Conservation (phyloP, 1,140 invertebrate genomes). For the Aphaenogaster floridana region DNA sequence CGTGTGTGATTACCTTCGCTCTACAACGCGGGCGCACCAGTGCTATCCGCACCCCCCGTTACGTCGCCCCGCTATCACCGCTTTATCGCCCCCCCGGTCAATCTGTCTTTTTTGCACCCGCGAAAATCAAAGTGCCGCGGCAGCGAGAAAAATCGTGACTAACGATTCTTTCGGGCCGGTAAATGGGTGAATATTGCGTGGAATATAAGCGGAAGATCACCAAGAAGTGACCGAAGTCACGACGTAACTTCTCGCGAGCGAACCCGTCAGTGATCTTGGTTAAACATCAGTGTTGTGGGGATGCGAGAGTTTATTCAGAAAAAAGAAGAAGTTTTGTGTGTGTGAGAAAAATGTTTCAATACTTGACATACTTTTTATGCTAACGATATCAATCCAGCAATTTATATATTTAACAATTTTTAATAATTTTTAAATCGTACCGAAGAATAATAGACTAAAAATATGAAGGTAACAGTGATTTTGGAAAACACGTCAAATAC, state of each 20-base stretch:
- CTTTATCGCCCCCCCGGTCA: slow-evolving; percentile 32
- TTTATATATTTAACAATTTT: not conserved
- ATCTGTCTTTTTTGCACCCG: slow-evolving; percentile 29
- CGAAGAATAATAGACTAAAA: not conserved
- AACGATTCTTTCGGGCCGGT: not conserved
- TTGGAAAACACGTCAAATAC: not conserved
- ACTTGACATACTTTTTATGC: not conserved
- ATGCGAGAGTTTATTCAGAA: not conserved
- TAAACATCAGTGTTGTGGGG: slow-evolving; percentile 27
- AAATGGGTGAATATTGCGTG: slow-evolving; percentile 27
- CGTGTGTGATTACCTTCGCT: slow-evolving; percentile 79
- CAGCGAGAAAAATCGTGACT: slow-evolving; percentile 16
- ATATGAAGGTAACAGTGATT: slow-evolving; percentile 9
- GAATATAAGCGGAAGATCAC: slow-evolving; percentile 1
- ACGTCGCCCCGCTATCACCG: not conserved
- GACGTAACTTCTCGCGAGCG: not conserved
- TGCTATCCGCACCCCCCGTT: slow-evolving; percentile 15
- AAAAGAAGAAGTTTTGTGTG: not conserved
- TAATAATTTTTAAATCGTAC: not conserved
- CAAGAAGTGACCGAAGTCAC: not conserved
- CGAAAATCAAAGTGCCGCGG: slow-evolving; percentile 72
- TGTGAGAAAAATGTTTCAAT: not conserved
- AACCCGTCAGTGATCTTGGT: not conserved
- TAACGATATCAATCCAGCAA: not conserved
- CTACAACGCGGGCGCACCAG: slow-evolving; percentile 34